Evolutionary conservation across 92 coral and sea anemone genomes (phyloP), one percentile per base, ranked within the genome.

Genomic region (Epizoanthus ramosus): DNA sequence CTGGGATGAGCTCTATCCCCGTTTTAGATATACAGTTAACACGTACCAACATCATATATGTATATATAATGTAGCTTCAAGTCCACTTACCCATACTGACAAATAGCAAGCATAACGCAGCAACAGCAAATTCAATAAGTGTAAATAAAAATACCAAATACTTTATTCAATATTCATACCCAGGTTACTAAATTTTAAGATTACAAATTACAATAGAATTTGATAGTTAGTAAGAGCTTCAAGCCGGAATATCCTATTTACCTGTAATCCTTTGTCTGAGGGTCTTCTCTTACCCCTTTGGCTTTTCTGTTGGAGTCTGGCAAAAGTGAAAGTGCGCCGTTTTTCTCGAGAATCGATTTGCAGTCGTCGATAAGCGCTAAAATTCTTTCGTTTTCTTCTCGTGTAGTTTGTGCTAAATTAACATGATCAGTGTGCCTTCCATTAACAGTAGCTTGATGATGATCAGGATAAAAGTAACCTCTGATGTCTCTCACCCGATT

Each of bases 371-470:
- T 19, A 67, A 67, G 72, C n/a, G 72, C 47, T 13, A 24, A 67
- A 35, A 67, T 25, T 19, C 47, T 31, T 16, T 67, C 72, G 22
- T 67, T 67, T 67, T 33, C 72, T 67, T 67, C 37, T 16, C 14
- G 72, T 33, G 47, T 41, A 41, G 31, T 8, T 33, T 43, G 31
- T 33, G 72, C 72, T 67, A 67, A 33, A 8, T 37, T 6, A 35
- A 67, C 47, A 33, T 67, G 72, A 19, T 67, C 72, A 35, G 72
- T 67, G 47, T 67, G 39, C 31, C 43, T 67, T 67, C n/a, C 21
- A 5, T 33, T 16, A 5, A n/a, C 15, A 24, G 17, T 19, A 67
- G 19, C 72, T 67, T 33, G 21, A 37, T 17, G 2, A 10, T 67
- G 21, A n/a, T 17, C 15, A 3, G 10, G 47, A 67, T 15, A 3